Evolutionary conservation across 2,888 invertebrate species (phyloP).

Genomic region (Drosophila fulvimacula): DNA sequence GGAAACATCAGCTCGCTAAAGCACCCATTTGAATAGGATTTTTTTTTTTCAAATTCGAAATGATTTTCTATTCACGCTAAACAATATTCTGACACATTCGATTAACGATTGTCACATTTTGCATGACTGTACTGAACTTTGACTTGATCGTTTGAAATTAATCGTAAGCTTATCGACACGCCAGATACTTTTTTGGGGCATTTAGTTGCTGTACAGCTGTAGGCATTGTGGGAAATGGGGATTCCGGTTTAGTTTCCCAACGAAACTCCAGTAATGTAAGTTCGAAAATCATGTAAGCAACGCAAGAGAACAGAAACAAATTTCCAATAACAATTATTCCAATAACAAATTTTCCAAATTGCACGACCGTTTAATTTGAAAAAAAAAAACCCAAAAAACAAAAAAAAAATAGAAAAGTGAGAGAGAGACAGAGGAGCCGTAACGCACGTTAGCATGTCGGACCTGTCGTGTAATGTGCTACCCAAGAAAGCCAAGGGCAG

Average conservation of each 20-base stretch:
- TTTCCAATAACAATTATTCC: constrained; percentile 15
- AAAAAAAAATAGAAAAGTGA: not conserved
- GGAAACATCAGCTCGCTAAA: too few species aligned
- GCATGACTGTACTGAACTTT: not conserved
- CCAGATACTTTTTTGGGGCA: not conserved
- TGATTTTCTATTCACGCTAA: too few species aligned
- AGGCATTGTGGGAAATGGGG: not conserved
- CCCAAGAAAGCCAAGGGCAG: constrained; percentile 1
- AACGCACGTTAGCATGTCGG: constrained; percentile 26
- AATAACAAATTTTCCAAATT: constrained; percentile 31
- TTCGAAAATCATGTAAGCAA: constrained; percentile 18
- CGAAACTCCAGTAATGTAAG: constrained; percentile 1
- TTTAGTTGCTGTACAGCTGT: not conserved
- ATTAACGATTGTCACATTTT: too few species aligned
- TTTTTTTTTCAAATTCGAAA: too few species aligned
- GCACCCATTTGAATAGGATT: too few species aligned
- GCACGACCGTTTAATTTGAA: constrained; percentile 12
- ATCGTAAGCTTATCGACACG: not conserved
- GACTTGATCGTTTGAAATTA: not conserved
- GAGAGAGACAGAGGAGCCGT: not conserved
- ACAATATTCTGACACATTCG: too few species aligned
- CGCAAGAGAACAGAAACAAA: constrained; percentile 13
- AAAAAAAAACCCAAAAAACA: too few species aligned
- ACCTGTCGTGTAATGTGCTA: constrained; percentile 13
- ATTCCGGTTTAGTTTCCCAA: not conserved